These are phyloP conservation scores for Trissonchulus latispiculum DNA, from an alignment of 2,888 invertebrate species.

Conservation along the genomic window DNA sequence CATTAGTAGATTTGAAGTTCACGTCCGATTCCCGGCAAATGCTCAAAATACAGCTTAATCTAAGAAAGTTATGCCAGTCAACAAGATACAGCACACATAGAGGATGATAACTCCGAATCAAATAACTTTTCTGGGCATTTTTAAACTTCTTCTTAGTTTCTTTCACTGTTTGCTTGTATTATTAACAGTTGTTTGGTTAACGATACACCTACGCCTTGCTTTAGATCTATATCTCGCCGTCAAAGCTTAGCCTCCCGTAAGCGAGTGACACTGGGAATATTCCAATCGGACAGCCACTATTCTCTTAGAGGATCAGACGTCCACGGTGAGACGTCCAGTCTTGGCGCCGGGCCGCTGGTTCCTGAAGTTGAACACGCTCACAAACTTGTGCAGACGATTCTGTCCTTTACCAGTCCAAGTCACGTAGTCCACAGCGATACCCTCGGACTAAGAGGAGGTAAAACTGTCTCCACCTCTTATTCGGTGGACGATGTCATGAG, in stretches of 20 bases:
- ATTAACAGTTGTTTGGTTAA: no score
- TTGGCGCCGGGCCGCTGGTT: neutral
- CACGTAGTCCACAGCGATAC: neutral
- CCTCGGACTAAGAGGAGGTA: neutral
- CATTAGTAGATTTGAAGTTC: no score
- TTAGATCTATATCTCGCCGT: no score
- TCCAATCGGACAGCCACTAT: neutral
- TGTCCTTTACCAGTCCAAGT: conserved; percentile 36
- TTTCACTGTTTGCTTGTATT: no score
- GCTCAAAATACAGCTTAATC: no score
- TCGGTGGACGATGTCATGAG: conserved; percentile 40
- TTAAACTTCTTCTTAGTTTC: no score
- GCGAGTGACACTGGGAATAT: neutral
- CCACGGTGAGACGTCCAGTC: neutral
- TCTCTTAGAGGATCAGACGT: neutral
- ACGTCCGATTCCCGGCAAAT: no score
- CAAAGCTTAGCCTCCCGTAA: neutral
- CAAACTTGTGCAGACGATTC: conserved; percentile 32
- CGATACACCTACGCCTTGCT: no score
- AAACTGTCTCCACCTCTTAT: conserved; percentile 30
- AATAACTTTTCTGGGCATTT: no score
- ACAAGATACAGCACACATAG: no score
- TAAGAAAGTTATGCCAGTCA: no score
- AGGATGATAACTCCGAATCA: no score
- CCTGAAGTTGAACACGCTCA: neutral